Conservation (phyloP, 2,888 invertebrate genomes). For the Choreutis nemorana region DNA sequence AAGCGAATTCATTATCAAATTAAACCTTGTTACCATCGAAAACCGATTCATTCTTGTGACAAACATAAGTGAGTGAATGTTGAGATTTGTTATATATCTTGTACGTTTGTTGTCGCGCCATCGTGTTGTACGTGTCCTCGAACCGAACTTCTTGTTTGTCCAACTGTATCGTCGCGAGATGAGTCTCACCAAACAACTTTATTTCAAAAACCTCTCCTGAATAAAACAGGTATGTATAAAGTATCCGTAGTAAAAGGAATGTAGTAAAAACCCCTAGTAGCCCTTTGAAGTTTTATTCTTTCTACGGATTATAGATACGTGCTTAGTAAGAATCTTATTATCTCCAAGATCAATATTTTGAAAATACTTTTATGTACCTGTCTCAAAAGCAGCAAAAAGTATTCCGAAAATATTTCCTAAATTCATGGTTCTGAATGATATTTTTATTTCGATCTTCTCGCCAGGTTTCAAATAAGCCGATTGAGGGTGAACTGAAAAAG, state of each 20-base stretch:
- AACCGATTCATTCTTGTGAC: conserved; percentile 59
- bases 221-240: conserved; percentile 5
- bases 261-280: background rate
- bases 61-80: conserved; percentile 59
- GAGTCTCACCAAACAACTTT: conserved; percentile 41
- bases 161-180: conserved; percentile 52
- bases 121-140: conserved; percentile 65
- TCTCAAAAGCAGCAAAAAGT: conserved; percentile 36
- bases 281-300: no score
- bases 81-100: conserved; percentile 65
- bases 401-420: conserved; percentile 41
- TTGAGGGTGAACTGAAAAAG: conserved; percentile 60
- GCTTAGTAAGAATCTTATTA: background rate
- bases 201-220: conserved; percentile 60
- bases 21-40: conserved; percentile 30
- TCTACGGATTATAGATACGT: no score
- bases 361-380: conserved; percentile 25
- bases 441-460: conserved; percentile 50
- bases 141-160: conserved; percentile 59
- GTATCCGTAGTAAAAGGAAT: background rate
- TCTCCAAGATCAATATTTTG: background rate
- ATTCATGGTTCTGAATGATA: conserved; percentile 57
- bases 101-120: conserved; percentile 56
- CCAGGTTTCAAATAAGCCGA: conserved; percentile 55
- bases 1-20: background rate